phyloP scores from a whole-genome alignment of 2,888 invertebrate species.

The Heliconius cydno region DNA sequence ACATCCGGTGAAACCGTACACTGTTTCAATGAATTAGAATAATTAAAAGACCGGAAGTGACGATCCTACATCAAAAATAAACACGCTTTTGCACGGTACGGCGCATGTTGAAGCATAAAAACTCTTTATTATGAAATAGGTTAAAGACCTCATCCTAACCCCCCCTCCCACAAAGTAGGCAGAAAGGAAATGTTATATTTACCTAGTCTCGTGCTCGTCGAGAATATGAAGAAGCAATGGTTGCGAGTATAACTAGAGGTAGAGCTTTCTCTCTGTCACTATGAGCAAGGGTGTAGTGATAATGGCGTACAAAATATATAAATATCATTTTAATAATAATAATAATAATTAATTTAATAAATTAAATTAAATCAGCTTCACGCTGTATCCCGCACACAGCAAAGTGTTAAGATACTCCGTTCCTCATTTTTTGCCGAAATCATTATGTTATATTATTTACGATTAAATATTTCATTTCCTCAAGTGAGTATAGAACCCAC shows the following conservation, averaged over 20 bases:
- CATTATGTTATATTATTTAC: too few species aligned
- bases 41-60: slow-evolving; percentile 47
- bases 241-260: neutral
- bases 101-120: slow-evolving; percentile 20
- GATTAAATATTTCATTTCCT: too few species aligned
- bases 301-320: too few species aligned
- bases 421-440: too few species aligned
- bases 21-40: slow-evolving; percentile 44
- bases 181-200: neutral
- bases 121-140: slow-evolving; percentile 10
- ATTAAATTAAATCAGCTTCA: too few species aligned
- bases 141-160: neutral
- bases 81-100: slow-evolving; percentile 32
- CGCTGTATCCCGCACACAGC: too few species aligned
- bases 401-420: too few species aligned
- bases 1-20: slow-evolving; percentile 49
- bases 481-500: too few species aligned
- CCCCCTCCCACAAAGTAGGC: neutral
- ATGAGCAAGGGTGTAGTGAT: neutral
- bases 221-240: neutral
- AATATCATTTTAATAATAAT: too few species aligned
- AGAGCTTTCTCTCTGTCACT: neutral
- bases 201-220: neutral
- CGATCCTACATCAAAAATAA: slow-evolving; percentile 32
- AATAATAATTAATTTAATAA: too few species aligned